Base-by-base conservation (phyloP, 2,888 invertebrate species). In the Anthophora plumipes region DNA sequence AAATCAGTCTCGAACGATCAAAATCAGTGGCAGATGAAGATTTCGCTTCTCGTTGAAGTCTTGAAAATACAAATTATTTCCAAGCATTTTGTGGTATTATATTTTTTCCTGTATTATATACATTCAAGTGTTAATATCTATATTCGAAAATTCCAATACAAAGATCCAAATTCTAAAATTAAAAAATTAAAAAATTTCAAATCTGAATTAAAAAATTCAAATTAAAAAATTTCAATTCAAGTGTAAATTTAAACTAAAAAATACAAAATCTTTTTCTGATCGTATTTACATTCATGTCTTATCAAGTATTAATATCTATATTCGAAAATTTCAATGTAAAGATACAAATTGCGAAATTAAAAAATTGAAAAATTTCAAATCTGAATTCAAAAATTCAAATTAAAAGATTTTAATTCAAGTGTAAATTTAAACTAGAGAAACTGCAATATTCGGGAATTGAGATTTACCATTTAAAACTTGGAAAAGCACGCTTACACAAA, bases 1-100 rank as follows among this genome's bases (percentile, higher is more conserved):
- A 75, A 68, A 57, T 77, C 55, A 22, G 11, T n/a, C 43, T 20
- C 4, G 17, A 39, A 46, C 37, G 41, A 46, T 57, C 11, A 39
- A 22, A 46, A 69, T 69, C n/a, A 69, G 17, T n/a, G 25, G 2
- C 8, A 31, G 20, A 7, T 14, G 37, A 17, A 22, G 67, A 67
- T 52, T 31, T 31, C 31, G 1, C 43, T 37, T 50, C 14, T n/a
- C 8, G 4, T 12, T n/a, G 6, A 25, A 31, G 31, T 31, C 20
- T 52, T 52, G 22, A 7, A 25, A 11, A 61, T 60, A 7, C 0
- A 8, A 41, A 48, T 17, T 17, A 7, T 43, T 2, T 2, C 11
- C 43, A 11, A 43, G n/a, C n/a, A n/a, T n/a, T n/a, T n/a, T n/a
- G n/a, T n/a, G n/a, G n/a, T n/a, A n/a, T n/a, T n/a, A n/a, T n/a